A percentile compares a stretch with the other conserved stretches of the same genome.
phyloP scores from a whole-genome alignment of 1,140 invertebrate species.

The Drosophila lacteicornis region DNA sequence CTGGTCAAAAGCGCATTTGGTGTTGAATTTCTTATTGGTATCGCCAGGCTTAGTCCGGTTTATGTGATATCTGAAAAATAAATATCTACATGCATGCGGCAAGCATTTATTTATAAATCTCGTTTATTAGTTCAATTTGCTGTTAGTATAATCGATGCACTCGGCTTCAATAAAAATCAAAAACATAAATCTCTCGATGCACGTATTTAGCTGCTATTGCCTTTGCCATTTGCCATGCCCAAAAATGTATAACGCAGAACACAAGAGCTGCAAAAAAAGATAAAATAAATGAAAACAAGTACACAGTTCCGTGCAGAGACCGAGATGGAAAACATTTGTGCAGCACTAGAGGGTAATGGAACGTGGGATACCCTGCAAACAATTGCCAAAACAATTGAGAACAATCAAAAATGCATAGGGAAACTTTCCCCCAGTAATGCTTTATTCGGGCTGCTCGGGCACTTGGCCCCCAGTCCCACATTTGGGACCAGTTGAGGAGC shows the following conservation, averaged over 20 bases:
- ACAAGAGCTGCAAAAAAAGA: slow-evolving; percentile 1
- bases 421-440: slow-evolving; percentile 46
- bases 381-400: slow-evolving; percentile 51
- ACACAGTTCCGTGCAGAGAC: slow-evolving; percentile 8
- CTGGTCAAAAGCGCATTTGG: slow-evolving; percentile 16
- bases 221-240: slow-evolving; percentile 30
- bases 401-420: slow-evolving; percentile 60
- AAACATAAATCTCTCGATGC: slow-evolving; percentile 46
- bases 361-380: slow-evolving; percentile 56
- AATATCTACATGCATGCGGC: slow-evolving; percentile 32
- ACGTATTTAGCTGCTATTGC: neutral
- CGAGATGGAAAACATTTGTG: slow-evolving; percentile 46
- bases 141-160: slow-evolving; percentile 61
- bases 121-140: slow-evolving; percentile 79
- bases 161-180: slow-evolving; percentile 71
- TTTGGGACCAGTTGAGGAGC: slow-evolving; percentile 42
- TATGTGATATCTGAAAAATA: slow-evolving; percentile 23
- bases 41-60: slow-evolving; percentile 29
- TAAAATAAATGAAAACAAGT: slow-evolving; percentile 38
- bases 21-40: slow-evolving; percentile 21
- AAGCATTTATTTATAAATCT: slow-evolving; percentile 60
- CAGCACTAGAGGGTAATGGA: slow-evolving; percentile 48
- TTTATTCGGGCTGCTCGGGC: slow-evolving; percentile 29
- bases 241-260: slow-evolving; percentile 25
- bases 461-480: slow-evolving; percentile 37